Conservation (phyloP, 1,140 invertebrate genomes). For the Drosophila nasuta region DNA sequence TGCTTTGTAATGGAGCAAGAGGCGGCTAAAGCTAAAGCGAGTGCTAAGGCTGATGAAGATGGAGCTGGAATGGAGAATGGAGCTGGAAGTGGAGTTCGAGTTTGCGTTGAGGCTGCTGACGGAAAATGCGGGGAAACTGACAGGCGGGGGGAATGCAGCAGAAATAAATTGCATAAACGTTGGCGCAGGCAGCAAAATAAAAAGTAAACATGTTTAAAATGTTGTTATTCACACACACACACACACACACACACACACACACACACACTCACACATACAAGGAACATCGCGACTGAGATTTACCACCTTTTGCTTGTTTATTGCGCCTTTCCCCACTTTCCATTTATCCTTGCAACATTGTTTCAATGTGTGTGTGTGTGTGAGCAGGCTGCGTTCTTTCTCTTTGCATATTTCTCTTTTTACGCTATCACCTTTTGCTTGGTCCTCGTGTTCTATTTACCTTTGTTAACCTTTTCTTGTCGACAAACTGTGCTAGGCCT, state of each 20-base stretch:
- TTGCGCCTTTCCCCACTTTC: slow-evolving; percentile 27
- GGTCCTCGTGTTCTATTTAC: slow-evolving; percentile 69
- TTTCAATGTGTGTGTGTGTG: slow-evolving; percentile 22
- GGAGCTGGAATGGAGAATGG: background rate
- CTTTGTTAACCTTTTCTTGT: slow-evolving; percentile 80
- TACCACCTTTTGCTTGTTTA: slow-evolving; percentile 27
- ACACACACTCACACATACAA: too few relatives aligned
- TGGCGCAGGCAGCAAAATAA: slow-evolving; percentile 57
- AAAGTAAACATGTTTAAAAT: slow-evolving; percentile 82
- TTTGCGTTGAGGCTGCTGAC: background rate
- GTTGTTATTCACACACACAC: slow-evolving; percentile 77
- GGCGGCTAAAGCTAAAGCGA: slow-evolving; percentile 13
- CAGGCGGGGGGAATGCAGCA: slow-evolving; percentile 42
- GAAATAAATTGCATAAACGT: slow-evolving; percentile 80
- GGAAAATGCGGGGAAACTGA: background rate
- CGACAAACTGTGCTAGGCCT: slow-evolving; percentile 59
- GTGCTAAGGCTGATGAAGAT: slow-evolving; percentile 25
- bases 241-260: slow-evolving; percentile 48
- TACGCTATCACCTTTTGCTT: slow-evolving; percentile 57
- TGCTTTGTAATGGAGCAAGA: slow-evolving; percentile 70
- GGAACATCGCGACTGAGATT: slow-evolving; percentile 32
- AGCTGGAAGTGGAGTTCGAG: background rate
- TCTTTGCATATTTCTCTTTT: slow-evolving; percentile 39
- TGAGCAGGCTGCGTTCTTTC: slow-evolving; percentile 21
- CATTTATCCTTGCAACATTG: slow-evolving; percentile 55